Evolutionary conservation across 2,113 vertebrate genomes (phyloP).

Genomic region (Odontesthes bonariensis): DNA sequence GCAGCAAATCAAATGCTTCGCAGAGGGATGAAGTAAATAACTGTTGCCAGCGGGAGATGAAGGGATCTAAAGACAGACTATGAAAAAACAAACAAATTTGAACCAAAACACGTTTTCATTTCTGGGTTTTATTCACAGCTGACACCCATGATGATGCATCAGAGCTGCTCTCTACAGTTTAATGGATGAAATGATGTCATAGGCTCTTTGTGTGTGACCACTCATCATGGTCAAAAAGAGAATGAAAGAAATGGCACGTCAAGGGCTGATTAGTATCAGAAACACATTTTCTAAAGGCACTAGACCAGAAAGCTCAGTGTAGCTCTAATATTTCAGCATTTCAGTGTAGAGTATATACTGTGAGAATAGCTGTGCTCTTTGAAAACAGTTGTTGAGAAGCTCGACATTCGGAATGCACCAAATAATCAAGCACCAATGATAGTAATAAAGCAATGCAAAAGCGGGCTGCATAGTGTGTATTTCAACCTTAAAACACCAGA

Average conservation of each 20-base stretch:
- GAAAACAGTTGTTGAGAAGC: conserved; percentile 21
- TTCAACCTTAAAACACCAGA: conserved; percentile 20
- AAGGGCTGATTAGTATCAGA: conserved; percentile 64
- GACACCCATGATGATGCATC: conserved; percentile 19
- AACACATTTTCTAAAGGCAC: conserved; percentile 19
- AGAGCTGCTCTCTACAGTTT: conserved; percentile 16
- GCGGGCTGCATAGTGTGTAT: conserved; percentile 8
- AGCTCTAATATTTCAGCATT: conserved; percentile 9
- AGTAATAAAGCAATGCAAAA: conserved; percentile 62
- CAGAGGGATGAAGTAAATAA: conserved; percentile 94
- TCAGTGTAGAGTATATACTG: conserved; percentile 22
- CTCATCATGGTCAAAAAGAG: conserved; percentile 7
- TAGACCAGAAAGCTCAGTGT: background rate
- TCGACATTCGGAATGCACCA: conserved; percentile 26
- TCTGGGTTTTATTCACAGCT: conserved; percentile 35
- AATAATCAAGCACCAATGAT: conserved; percentile 25
- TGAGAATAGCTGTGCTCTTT: conserved; percentile 36
- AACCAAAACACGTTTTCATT: conserved; percentile 46
- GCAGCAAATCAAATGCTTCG: conserved; percentile 98
- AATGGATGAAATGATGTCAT: conserved; percentile 51
- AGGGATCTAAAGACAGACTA: conserved; percentile 4
- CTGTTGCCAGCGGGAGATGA: conserved; percentile 13
- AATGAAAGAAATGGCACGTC: conserved; percentile 23
- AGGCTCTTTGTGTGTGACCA: conserved; percentile 26
- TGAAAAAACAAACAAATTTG: conserved; percentile 25